These are phyloP conservation scores for Campoletis sonorensis DNA, from an alignment of 1,140 invertebrate genomes.

Conservation along the genomic window DNA sequence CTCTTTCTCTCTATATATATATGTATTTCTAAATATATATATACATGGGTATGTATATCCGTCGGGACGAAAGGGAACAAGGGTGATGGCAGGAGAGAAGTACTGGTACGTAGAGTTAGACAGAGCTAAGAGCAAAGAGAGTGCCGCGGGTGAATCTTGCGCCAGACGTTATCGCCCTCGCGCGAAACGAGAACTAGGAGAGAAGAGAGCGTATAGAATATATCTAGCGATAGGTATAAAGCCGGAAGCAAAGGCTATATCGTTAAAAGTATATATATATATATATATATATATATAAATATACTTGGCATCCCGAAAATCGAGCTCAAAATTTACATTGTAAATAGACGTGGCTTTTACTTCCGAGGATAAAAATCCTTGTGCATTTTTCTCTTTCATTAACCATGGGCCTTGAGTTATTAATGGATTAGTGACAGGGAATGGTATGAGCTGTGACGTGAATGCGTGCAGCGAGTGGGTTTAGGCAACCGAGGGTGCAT, in stretches of 20 bases:
- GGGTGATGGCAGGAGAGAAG: neutral
- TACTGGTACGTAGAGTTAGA: neutral
- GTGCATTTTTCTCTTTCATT: no score
- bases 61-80: neutral
- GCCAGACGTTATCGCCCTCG: constrained; percentile 39
- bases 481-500: no score
- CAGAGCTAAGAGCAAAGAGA: constrained; percentile 18
- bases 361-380: no score
- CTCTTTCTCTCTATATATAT: no score
- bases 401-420: neutral
- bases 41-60: neutral
- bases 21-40: no score
- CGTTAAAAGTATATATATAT: constrained; percentile 51
- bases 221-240: neutral
- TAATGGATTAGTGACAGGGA: no score
- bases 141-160: constrained; percentile 22
- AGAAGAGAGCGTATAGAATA: constrained; percentile 11
- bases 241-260: constrained; percentile 46
- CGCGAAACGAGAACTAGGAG: constrained; percentile 7
- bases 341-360: no score
- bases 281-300: no score
- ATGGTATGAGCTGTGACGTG: no score
- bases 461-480: no score
- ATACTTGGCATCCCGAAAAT: constrained; percentile 33
- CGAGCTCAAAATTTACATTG: neutral